Base-by-base conservation (phyloP, 1,140 invertebrate species). In the Heliconius eleuchia region DNA sequence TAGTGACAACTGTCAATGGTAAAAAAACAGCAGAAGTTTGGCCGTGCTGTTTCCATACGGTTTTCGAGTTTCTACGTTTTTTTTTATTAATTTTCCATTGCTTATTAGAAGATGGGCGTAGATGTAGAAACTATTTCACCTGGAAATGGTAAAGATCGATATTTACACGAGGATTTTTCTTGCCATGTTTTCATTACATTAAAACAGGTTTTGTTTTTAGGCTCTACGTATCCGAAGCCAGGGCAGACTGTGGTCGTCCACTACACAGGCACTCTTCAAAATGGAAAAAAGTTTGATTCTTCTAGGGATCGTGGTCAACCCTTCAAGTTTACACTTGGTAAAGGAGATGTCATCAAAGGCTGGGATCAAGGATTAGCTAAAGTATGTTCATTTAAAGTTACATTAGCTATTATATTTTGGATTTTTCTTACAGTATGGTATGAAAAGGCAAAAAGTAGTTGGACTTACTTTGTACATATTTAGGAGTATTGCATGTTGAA, bases 321-420 rank as follows among this genome's bases (percentile, higher is more conserved):
- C 8, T 99, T 99, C 94, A 98, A 98, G 92, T 99, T 99, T 94
- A 97, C 96, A 87, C 97, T 99, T 87, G 99, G 99, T 66, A 97
- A 97, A 91, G 98, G 98, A 77, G 98, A 99, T 95, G 98, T 99
- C 9, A 99, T 99, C 90, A 97, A 97, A 92, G 99, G 98, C 39
- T 99, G 99, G 99, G 99, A 99, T 89, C 97, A 98, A 95, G 98
- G 98, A 81, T 97, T 99, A 77, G 97, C 98, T 72, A 97, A 98
- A 95, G 97, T 98, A 95, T 66, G 23, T 11, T 57, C 9, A 11
- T 23, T 60, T 23, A 13, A 30, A 27, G 27, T 66, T 1, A 66
- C n/a, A 57, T n/a, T 66, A 11, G 11, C 9, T 57, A 11, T 30
- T 66, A 27, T 27, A 11, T 30, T 66, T 30, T 6, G 1, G 23